These are phyloP conservation scores for Scolopax mira DNA, from an alignment of 2,113 vertebrate species.

Conservation along the genomic window DNA sequence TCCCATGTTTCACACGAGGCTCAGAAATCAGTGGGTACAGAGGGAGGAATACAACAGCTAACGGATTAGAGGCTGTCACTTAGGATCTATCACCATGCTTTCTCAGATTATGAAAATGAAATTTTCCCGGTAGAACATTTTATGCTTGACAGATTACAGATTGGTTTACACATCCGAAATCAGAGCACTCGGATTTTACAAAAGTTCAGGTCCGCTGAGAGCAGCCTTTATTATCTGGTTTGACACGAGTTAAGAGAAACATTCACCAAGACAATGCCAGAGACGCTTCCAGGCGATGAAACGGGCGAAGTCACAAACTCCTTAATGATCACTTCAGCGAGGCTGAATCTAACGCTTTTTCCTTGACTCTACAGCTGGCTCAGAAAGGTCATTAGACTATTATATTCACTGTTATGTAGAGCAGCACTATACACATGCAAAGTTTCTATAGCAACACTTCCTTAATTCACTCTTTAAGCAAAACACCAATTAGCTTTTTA, in stretches of 20 bases:
- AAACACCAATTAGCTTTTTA: constrained; percentile 77
- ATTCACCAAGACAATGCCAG: background rate
- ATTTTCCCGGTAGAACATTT: constrained; percentile 54
- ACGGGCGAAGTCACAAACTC: background rate
- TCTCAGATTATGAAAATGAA: constrained; percentile 62
- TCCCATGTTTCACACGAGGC: constrained; percentile 1
- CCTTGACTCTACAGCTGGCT: constrained; percentile 9
- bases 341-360: constrained; percentile 2
- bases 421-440: constrained; percentile 24
- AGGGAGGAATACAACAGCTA: background rate
- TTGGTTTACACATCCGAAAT: constrained; percentile 15
- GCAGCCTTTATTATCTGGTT: background rate
- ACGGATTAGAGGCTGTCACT: constrained; percentile 46
- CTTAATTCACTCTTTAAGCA: constrained; percentile 77
- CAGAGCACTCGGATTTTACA: background rate
- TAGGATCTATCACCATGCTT: background rate
- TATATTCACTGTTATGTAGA: constrained; percentile 25
- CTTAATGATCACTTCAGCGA: constrained; percentile 19
- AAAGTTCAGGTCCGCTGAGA: constrained; percentile 7
- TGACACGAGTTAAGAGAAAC: background rate
- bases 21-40: background rate
- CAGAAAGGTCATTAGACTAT: constrained; percentile 49
- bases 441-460: constrained; percentile 69
- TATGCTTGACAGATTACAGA: constrained; percentile 53
- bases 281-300: background rate